Conservation (phyloP, 2,797 vertebrate genomes). For the Artibeus lituratus region DNA sequence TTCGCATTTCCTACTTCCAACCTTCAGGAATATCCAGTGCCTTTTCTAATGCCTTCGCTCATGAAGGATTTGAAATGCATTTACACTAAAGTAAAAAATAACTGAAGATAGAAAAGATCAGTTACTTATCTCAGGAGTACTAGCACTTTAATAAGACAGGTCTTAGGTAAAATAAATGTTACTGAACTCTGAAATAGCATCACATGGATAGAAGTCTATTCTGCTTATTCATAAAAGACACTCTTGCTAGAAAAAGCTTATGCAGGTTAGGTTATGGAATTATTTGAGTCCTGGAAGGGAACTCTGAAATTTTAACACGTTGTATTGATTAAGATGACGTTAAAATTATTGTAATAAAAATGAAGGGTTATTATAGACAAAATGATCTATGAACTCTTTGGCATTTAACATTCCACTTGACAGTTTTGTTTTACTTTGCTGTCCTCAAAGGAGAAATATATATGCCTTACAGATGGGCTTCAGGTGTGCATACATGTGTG, state of each 20-base stretch:
- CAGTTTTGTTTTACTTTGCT: neutral
- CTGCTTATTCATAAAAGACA: neutral
- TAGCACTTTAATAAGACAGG: constrained; percentile 20
- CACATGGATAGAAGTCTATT: neutral
- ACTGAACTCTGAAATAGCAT: neutral
- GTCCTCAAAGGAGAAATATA: neutral
- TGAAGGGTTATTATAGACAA: neutral
- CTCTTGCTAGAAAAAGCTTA: neutral
- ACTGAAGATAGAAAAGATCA: neutral
- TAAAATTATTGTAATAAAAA: neutral
- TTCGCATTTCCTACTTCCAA: neutral
- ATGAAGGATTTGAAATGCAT: neutral
- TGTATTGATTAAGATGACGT: neutral
- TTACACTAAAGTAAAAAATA: constrained; percentile 24
- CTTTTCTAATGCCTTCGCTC: neutral
- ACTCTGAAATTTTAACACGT: neutral
- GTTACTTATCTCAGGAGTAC: constrained; percentile 20
- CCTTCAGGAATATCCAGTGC: neutral
- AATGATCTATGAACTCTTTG: neutral
- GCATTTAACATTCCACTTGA: neutral
- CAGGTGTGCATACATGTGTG: neutral
- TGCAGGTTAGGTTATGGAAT: neutral
- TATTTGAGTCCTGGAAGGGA: neutral
- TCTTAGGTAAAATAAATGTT: constrained; percentile 27
- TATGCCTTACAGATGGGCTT: neutral